Evolutionary conservation across 2,888 invertebrate genomes (phyloP).

Genomic region (Trichogramma evanescens): DNA sequence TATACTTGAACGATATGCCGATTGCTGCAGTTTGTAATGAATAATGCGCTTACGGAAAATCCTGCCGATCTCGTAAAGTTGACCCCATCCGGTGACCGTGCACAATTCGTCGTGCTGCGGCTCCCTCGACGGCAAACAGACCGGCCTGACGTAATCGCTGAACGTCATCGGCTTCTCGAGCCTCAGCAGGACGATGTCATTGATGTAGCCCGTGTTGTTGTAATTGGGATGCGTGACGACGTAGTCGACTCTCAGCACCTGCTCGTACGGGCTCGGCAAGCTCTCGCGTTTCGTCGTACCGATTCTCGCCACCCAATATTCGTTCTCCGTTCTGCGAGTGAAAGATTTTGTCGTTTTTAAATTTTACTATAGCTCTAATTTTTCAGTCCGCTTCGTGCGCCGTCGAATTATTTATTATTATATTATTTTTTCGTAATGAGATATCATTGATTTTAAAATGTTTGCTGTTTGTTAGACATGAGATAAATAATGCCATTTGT

Average conservation of each 20-base stretch:
- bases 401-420: no score
- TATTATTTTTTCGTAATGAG: no score
- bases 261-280: conserved; percentile 70
- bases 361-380: neutral
- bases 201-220: conserved; percentile 68
- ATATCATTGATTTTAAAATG: no score
- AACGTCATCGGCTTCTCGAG: conserved; percentile 55
- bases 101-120: conserved; percentile 63
- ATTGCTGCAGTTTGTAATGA: neutral
- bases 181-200: conserved; percentile 67
- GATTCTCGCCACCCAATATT: conserved; percentile 74
- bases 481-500: no score
- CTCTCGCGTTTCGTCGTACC: conserved; percentile 68
- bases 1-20: neutral
- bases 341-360: conserved; percentile 3
- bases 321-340: conserved; percentile 58
- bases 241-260: conserved; percentile 58
- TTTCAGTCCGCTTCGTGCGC: no score
- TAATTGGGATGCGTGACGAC: conserved; percentile 69
- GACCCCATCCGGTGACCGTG: conserved; percentile 77
- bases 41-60: conserved; percentile 65
- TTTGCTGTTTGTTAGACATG: no score
- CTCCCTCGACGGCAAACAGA: conserved; percentile 58
- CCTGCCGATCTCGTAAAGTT: conserved; percentile 69
- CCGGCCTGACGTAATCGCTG: conserved; percentile 60